Percentiles rank a stretch among this genome's conserved stretches.
These are phyloP conservation scores for Beroe ovata DNA, from an alignment of 37 sponge, comb jelly and placozoan species.

Conservation along the genomic window DNA sequence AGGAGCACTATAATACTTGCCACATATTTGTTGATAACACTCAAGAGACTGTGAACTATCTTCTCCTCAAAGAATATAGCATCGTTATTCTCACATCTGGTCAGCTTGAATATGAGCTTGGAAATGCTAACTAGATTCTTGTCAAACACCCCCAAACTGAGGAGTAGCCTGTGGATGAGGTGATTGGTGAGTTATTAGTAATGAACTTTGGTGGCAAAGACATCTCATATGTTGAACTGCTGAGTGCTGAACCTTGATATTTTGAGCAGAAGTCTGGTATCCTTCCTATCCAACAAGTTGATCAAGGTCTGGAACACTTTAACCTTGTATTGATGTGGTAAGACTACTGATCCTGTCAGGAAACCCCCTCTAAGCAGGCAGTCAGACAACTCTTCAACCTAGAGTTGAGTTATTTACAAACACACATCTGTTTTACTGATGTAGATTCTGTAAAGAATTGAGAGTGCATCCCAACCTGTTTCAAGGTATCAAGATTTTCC, in stretches of 20 bases:
- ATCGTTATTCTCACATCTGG: slow-evolving; percentile 27
- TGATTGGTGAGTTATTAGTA: too few species aligned
- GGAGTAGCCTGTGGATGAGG: background rate
- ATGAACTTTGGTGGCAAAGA: too few species aligned
- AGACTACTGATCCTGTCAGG: slow-evolving; percentile 20
- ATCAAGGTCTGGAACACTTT: slow-evolving; percentile 30
- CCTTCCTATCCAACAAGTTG: slow-evolving; percentile 13
- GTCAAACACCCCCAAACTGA: slow-evolving; percentile 20
- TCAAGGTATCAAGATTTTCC: slow-evolving; percentile 14
- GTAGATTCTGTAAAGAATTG: too few species aligned
- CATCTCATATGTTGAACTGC: too few species aligned
- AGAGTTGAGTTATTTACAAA: too few species aligned
- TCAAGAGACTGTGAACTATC: slow-evolving; percentile 19
- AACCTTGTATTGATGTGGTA: slow-evolving; percentile 43
- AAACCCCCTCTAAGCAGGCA: slow-evolving; percentile 18
- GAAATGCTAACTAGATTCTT: slow-evolving; percentile 34
- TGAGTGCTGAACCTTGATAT: slow-evolving; percentile 53
- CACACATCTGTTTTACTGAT: too few species aligned
- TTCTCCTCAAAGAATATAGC: slow-evolving; percentile 41
- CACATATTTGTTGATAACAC: slow-evolving; percentile 16
- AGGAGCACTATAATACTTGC: too few species aligned
- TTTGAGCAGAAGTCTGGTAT: slow-evolving; percentile 3
- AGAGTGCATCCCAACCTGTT: too few species aligned
- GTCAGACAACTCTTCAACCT: slow-evolving; percentile 34
- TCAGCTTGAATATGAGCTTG: slow-evolving; percentile 20